Percentiles rank a stretch among this genome's conserved stretches.
phyloP scores from a whole-genome alignment of 2,888 invertebrate genomes.

The Pristionchus entomophagus region DNA sequence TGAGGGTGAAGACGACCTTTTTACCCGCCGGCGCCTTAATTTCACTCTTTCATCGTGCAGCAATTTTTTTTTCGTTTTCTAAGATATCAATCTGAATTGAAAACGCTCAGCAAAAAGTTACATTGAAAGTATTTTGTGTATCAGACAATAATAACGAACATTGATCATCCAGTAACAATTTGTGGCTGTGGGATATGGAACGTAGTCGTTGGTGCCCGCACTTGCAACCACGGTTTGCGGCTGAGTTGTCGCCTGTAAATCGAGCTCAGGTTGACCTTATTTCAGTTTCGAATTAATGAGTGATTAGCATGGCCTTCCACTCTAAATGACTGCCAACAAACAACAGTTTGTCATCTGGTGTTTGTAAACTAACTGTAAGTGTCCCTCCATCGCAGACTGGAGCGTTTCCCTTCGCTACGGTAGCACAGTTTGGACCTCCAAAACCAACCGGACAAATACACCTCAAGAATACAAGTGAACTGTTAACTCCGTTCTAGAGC shows the following conservation, averaged over 20 bases:
- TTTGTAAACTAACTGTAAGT: background rate
- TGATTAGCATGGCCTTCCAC: no score
- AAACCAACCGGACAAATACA: conserved; percentile 3
- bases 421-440: background rate
- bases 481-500: no score
- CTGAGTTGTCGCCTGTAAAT: background rate
- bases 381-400: conserved; percentile 18
- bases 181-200: background rate
- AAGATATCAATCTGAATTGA: background rate
- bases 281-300: background rate
- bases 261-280: no score
- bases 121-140: no score
- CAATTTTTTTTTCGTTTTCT: no score
- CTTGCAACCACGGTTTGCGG: background rate
- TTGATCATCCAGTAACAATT: background rate
- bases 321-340: no score
- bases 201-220: conserved; percentile 33
- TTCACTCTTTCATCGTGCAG: background rate
- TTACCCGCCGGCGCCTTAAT: conserved; percentile 33
- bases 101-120: no score
- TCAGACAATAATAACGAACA: no score
- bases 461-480: no score
- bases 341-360: no score
- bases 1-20: conserved; percentile 29
- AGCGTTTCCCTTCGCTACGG: background rate